Evolutionary conservation across 2,888 invertebrate genomes (phyloP), one percentile per base, ranked within the genome.

Genomic region (Mythimna loreyi): DNA sequence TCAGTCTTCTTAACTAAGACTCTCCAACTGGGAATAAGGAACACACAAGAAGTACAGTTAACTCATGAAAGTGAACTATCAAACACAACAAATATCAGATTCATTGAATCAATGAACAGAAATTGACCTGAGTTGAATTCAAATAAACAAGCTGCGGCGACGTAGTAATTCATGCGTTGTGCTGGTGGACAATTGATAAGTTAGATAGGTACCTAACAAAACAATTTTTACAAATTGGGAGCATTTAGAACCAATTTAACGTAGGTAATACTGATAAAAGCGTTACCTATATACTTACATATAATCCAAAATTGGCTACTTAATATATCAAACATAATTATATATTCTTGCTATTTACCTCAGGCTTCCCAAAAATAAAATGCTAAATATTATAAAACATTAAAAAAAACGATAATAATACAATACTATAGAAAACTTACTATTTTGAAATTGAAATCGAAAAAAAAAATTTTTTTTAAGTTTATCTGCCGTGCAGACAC

Each of bases 61-160:
- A 36, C 21, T n/a, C 11, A 11, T 11, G 23, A 36, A 21, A 30
- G 21, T 28, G 28, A 40, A 40, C 2, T 55, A 40, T 56, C n/a
- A 57, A 57, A 55, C 50, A 16, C 23, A 70, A 56, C 16, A 61
- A 47, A 55, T 36, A 8, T 25, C 30, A 21, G 11, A 21, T 73
- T 58, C 47, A 59, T 56, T 56, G 43, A 56, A 49, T 56, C 75
- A 72, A 74, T 74, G 3, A 49, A 59, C 47, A 19, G 5, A 21
- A 58, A 58, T 72, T 57, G 47, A 3, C 7, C 21, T 4, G 9
- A 52, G 57, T 52, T 36, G 36, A 7, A 49, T 40, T 0, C 16
- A 55, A 72, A 56, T 49, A 33, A 63, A 72, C 19, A 49, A 19
- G 47, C 30, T 43, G 47, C 25, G 28, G 33, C 11, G 13, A 40